These are phyloP conservation scores for Miniopterus natalensis DNA, from an alignment of 2,113 vertebrate genomes.

Conservation along the genomic window DNA sequence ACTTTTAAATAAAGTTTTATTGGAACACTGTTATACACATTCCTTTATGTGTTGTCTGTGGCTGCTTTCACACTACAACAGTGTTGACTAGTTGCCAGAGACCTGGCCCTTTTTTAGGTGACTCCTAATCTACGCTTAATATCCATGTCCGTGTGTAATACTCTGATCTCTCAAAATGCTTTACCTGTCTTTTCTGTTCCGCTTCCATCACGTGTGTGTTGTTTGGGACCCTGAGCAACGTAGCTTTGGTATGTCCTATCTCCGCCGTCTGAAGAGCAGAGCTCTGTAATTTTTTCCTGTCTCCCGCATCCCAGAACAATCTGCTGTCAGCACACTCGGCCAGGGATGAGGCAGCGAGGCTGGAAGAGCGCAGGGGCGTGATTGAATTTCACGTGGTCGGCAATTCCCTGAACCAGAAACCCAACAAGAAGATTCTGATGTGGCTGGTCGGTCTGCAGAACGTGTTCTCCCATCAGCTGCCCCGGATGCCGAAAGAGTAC, in stretches of 20 bases:
- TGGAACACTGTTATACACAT: background rate
- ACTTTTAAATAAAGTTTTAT: background rate
- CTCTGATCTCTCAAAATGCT: background rate
- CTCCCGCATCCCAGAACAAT: constrained; percentile 90
- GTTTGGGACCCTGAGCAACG: background rate
- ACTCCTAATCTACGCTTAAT: background rate
- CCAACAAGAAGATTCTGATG: constrained; percentile 98
- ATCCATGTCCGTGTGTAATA: fast-evolving
- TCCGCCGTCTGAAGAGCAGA: background rate
- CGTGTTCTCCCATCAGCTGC: constrained; percentile 98
- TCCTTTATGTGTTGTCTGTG: fast-evolving
- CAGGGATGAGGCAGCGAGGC: constrained; percentile 95
- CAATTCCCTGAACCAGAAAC: constrained; percentile 98
- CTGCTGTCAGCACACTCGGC: constrained; percentile 97
- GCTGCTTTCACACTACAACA: background rate
- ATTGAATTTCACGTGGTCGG: constrained; percentile 99
- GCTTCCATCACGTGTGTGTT: background rate
- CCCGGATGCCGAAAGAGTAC: constrained; percentile 99
- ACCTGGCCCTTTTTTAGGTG: background rate
- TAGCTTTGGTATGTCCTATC: background rate
- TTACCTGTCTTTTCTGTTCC: background rate
- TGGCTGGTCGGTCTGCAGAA: constrained; percentile 99
- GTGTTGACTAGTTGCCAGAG: background rate
- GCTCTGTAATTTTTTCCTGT: background rate
- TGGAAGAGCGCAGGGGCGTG: constrained; percentile 97